Base-by-base conservation (phyloP, 1,140 invertebrate genomes). In the Wasmannia auropunctata region DNA sequence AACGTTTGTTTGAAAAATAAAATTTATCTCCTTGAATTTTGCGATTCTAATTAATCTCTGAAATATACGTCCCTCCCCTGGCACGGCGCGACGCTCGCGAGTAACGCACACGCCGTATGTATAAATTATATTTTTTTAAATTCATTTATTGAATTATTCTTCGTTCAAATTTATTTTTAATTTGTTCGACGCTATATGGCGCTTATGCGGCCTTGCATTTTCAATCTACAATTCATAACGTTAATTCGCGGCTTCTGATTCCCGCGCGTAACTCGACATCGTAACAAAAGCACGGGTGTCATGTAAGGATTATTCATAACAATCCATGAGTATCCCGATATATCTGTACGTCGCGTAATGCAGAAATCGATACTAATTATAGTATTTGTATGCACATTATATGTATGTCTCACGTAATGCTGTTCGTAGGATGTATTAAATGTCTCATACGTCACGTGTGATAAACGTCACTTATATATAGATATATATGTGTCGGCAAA, bases 281-380 rank as follows among this genome's bases (percentile, higher is more conserved):
- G 31, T 31, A 49, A 75, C 31, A 40, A 75, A 34, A 65, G 40
- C n/a, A 28, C 40, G 11, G 11, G 40, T 79, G 40, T 65, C 40
- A 14, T 34, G 28, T 25, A 31, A 79, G 75, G 28, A 79, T 79
- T 80, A 69, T 69, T 80, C 76, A 63, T 54, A 43, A 40, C 76
- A 54, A 67, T 60, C 28, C 46, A 67, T 31, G 31, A 65, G 60
- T 67, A 43, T n/a, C 8, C 22, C 43, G 34, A 69, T 69, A 22
- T 54, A 80, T 80, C 77, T 69, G 63, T 49, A 46, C 16, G n/a
- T 65, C 58, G 14, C 49, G 77, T 69, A 80, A 80, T 28, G 11
- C 46, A 67, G 77, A 56, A 80, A 80, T 80, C 77, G 77, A 80
- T 80, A 54, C 7, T 80, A 80, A 80, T 80, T 80, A 69, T 40